Conservation (phyloP, 1,140 invertebrate genomes). For the Saccostrea glomerata region DNA sequence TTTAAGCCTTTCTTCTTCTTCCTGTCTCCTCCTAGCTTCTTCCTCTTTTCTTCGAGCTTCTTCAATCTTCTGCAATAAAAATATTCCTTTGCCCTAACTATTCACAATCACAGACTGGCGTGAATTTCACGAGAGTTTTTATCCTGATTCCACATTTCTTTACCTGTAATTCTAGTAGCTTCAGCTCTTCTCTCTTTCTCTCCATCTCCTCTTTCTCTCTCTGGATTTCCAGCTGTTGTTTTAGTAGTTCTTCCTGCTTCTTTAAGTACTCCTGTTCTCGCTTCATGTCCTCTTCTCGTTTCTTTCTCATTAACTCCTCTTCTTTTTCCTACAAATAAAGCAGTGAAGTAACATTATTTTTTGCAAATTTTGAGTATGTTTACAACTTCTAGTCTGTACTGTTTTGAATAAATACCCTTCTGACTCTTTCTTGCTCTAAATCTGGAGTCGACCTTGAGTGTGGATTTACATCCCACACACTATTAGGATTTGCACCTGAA, state of each 20-base stretch:
- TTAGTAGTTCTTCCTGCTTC: slow-evolving; percentile 68
- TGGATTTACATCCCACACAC: neutral
- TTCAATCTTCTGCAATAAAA: slow-evolving; percentile 49
- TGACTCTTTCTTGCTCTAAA: slow-evolving; percentile 53
- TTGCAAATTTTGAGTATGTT: no score
- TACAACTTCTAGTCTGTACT: no score
- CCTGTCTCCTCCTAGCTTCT: slow-evolving; percentile 57
- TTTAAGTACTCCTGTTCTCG: slow-evolving; percentile 70
- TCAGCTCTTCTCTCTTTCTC: slow-evolving; percentile 68
- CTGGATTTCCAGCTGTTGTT: slow-evolving; percentile 67
- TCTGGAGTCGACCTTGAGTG: slow-evolving; percentile 40
- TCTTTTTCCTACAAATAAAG: slow-evolving; percentile 57
- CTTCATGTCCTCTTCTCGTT: slow-evolving; percentile 66
- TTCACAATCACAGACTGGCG: neutral
- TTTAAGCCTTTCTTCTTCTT: slow-evolving; percentile 58
- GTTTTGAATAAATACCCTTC: slow-evolving; percentile 45
- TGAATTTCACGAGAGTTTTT: neutral
- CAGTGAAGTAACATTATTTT: no score
- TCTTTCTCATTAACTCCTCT: slow-evolving; percentile 56
- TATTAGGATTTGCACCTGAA: slow-evolving; percentile 9
- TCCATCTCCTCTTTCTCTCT: slow-evolving; percentile 66
- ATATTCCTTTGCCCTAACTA: neutral
- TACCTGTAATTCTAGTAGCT: slow-evolving; percentile 70
- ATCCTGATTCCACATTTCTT: neutral
- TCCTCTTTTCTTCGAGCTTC: slow-evolving; percentile 56